These are phyloP conservation scores for Drosophila virilis DNA, from an alignment of 1,140 invertebrate genomes.

Conservation along the genomic window DNA sequence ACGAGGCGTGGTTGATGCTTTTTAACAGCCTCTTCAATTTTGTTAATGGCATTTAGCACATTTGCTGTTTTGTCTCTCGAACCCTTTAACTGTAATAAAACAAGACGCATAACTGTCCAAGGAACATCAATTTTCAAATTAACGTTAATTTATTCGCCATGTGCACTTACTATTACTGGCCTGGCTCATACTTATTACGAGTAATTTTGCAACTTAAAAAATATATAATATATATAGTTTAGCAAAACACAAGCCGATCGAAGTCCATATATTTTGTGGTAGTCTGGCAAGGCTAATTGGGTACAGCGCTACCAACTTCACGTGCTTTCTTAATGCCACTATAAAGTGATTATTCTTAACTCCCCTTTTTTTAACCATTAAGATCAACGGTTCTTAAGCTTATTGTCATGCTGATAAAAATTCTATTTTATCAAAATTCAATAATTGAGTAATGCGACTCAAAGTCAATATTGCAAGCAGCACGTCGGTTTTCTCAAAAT, in stretches of 20 bases:
- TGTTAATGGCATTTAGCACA: conserved; percentile 88
- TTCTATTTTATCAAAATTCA: too few relatives aligned
- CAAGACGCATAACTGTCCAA: conserved; percentile 85
- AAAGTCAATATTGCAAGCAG: too few relatives aligned
- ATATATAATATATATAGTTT: neutral
- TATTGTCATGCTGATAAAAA: too few relatives aligned
- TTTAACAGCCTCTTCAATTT: conserved; percentile 90
- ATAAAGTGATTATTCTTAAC: too few relatives aligned
- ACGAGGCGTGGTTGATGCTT: conserved; percentile 91
- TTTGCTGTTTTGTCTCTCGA: conserved; percentile 91
- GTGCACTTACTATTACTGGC: conserved; percentile 52
- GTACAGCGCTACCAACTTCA: neutral
- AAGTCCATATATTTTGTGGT: neutral
- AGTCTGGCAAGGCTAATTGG: conserved; percentile 4
- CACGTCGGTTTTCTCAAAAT: too few relatives aligned
- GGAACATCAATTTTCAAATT: neutral
- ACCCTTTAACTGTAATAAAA: conserved; percentile 92
- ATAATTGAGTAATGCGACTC: too few relatives aligned
- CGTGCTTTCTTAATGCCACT: neutral
- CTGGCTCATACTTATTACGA: conserved; percentile 3
- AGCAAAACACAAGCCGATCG: neutral
- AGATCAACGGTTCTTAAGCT: too few relatives aligned
- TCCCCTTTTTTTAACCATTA: too few relatives aligned
- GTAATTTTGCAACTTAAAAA: neutral
- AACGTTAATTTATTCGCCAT: neutral